phyloP scores from a whole-genome alignment of 1,140 invertebrate genomes.

The Contarinia nasturtii region DNA sequence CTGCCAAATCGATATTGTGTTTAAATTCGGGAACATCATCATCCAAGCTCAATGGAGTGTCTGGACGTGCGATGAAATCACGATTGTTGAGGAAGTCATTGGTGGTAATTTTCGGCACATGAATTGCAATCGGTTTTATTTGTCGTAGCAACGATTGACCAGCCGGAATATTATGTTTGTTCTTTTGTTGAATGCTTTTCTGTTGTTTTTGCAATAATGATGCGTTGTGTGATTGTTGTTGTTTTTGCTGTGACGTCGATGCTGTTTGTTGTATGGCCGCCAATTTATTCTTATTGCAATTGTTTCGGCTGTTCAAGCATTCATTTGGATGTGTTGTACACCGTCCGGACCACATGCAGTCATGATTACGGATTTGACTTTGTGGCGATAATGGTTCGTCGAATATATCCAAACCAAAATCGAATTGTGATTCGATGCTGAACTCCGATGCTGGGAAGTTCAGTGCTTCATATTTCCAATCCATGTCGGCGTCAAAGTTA shows the following conservation, averaged over 20 bases:
- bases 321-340: conserved; percentile 28
- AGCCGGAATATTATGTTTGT: conserved; percentile 14
- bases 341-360: conserved; percentile 47
- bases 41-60: conserved; percentile 11
- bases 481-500: not conserved
- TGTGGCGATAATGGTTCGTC: not conserved
- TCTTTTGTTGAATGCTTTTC: not conserved
- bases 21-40: conserved; percentile 10
- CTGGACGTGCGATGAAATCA: conserved; percentile 6
- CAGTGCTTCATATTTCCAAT: not conserved
- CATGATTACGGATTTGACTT: conserved; percentile 30
- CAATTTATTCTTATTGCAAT: not conserved
- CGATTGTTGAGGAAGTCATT: conserved; percentile 1
- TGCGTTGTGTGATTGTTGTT: not conserved
- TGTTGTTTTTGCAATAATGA: not conserved
- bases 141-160: conserved; percentile 13
- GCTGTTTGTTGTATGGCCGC: not conserved
- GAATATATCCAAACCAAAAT: not conserved
- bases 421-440: not conserved
- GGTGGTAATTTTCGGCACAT: not conserved
- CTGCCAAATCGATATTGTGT: conserved; percentile 17
- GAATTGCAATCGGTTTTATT: conserved; percentile 3
- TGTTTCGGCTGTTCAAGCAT: conserved; percentile 7
- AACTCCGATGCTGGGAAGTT: not conserved
- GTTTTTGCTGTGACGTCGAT: not conserved